Evolutionary conservation across 2,113 vertebrate species (phyloP).

Genomic region (Eleginops maclovinus): DNA sequence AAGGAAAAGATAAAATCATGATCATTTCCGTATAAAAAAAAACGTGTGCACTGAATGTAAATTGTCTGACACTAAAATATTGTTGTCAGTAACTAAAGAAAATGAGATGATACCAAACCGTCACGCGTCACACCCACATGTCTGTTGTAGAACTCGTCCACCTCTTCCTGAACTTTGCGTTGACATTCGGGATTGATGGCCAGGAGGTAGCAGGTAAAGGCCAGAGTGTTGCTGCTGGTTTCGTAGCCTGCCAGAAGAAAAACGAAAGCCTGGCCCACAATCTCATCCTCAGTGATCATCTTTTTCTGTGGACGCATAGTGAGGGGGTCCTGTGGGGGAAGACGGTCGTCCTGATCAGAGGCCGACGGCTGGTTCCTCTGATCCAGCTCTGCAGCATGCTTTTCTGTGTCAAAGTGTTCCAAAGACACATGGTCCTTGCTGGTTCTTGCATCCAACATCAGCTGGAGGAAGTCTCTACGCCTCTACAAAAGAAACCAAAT

Average conservation of each 20-base stretch:
- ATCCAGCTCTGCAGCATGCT: slow-evolving; percentile 49
- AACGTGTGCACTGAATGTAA: background rate
- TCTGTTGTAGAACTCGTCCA: slow-evolving; percentile 87
- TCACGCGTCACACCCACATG: slow-evolving; percentile 84
- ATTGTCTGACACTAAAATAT: background rate
- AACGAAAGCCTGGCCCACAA: slow-evolving; percentile 91
- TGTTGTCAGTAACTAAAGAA: background rate
- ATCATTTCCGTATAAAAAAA: too few species aligned
- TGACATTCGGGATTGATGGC: slow-evolving; percentile 90
- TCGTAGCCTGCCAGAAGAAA: slow-evolving; percentile 94
- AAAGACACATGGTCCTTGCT: slow-evolving; percentile 60
- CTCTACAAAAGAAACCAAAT: slow-evolving; percentile 78
- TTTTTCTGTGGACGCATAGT: slow-evolving; percentile 62
- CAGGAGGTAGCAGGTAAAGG: slow-evolving; percentile 91
- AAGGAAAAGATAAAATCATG: slow-evolving; percentile 34
- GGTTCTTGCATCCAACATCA: slow-evolving; percentile 87
- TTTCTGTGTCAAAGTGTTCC: slow-evolving; percentile 76
- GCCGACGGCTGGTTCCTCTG: background rate
- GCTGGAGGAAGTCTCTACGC: slow-evolving; percentile 93
- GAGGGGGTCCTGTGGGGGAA: slow-evolving; percentile 1
- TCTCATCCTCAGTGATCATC: slow-evolving; percentile 89
- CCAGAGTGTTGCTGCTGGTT: slow-evolving; percentile 89
- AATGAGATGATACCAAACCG: background rate
- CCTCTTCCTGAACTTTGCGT: slow-evolving; percentile 85
- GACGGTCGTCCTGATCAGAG: slow-evolving; percentile 5